Conservation (phyloP, 2,113 vertebrate genomes). For the Alethe castanea region DNA sequence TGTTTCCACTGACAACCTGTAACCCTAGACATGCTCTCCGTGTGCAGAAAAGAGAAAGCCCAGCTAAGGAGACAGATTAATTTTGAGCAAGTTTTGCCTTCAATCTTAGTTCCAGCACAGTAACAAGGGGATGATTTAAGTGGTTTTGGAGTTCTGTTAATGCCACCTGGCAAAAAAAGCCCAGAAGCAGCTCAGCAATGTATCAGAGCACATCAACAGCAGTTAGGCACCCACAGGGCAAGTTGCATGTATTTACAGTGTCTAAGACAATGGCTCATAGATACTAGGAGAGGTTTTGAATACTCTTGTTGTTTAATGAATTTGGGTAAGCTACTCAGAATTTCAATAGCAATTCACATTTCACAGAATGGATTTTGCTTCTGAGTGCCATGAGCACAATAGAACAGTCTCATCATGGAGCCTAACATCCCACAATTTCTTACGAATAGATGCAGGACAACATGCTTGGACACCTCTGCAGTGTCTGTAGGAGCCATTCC, state of each 20-base stretch:
- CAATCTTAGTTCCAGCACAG: background rate
- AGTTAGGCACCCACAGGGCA: background rate
- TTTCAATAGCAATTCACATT: background rate
- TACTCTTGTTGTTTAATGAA: background rate
- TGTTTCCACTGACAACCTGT: background rate
- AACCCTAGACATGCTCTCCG: background rate
- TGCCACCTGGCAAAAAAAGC: background rate
- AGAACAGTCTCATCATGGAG: background rate
- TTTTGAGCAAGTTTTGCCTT: background rate
- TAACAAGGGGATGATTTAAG: background rate
- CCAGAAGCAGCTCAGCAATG: background rate
- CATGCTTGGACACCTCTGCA: background rate
- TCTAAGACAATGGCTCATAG: background rate
- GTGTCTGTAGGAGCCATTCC: background rate
- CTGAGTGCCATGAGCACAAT: background rate
- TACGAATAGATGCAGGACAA: background rate
- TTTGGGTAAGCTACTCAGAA: background rate
- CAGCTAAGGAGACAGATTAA: background rate
- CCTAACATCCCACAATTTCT: background rate
- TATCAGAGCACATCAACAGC: background rate
- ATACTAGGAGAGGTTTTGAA: background rate
- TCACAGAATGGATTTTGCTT: background rate
- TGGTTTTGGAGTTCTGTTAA: background rate
- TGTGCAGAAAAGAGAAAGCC: background rate
- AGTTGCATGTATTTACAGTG: background rate